Base-by-base conservation (phyloP, 2,888 invertebrate species). In the Gnatocerus cornutus region DNA sequence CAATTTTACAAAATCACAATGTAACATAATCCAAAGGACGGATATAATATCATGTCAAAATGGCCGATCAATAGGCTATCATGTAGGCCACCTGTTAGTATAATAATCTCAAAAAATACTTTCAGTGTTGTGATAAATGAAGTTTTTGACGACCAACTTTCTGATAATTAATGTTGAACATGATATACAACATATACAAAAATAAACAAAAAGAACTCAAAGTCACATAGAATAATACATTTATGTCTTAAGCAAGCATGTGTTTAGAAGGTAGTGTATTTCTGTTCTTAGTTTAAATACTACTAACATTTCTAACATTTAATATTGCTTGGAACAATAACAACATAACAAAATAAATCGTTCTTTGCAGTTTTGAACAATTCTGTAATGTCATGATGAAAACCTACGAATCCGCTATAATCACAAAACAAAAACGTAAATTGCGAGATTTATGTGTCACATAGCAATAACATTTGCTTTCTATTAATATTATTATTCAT, bases 241-340 rank as follows among this genome's bases (percentile, higher is more conserved):
- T 62, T 58, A 70, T 53, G 33, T 61, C 45, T 69, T 56, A 72
- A 72, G 70, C 70, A 72, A 72, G 72, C 72, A 70, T 72, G 61
- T 69, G 61, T 69, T 69, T 69, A 61, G 58, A 67, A 67, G 70
- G 68, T 71, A 67, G 64, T 71, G 64, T 68, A 68, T 71, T 48
- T 71, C 56, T 70, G 46, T 56, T 59, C 50, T 71, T 66, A 68
- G 61, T 71, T 69, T 71, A 61, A 68, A 71, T 69, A 71, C 74
- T 66, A 73, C 71, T 72, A 74, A 66, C 68, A 64, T 52, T 72
- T 74, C 76, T 76, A 78, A 78, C 76, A 77, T 74, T 77, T 78
- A 79, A 75, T 79, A 79, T 79, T 78, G 79, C 78, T 78, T 64
- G 58, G 71, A 65, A 67, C 70, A 67, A 74, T 61, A 73, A 76